A percentile compares a stretch with the other conserved stretches of the same genome.
Conservation (phyloP, 2,113 vertebrate species). For the Notothenia coriiceps region DNA sequence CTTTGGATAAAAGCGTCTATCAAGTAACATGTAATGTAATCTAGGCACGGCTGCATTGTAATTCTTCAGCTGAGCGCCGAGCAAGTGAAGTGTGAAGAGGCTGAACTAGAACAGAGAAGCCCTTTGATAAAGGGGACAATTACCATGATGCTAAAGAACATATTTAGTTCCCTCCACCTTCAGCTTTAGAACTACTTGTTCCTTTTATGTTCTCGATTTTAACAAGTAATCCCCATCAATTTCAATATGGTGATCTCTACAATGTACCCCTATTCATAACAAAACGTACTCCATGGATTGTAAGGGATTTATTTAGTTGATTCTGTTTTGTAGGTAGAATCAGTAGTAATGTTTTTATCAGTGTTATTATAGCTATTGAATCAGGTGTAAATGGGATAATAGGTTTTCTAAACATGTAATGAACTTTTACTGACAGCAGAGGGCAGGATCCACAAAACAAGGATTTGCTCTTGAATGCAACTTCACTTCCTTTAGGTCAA, state of each 20-base stretch:
- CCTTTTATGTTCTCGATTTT: neutral
- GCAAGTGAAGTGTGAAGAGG: constrained; percentile 24
- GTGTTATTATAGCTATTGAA: neutral
- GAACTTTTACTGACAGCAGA: constrained; percentile 51
- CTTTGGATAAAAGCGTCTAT: no score
- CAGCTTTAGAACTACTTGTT: neutral
- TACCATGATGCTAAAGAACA: constrained; percentile 6
- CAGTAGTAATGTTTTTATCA: neutral
- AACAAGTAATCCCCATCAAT: neutral
- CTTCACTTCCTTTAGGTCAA: neutral
- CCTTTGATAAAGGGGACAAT: constrained; percentile 32
- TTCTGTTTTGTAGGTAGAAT: neutral
- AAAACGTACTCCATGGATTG: neutral
- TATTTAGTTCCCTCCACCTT: neutral
- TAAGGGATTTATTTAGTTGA: neutral
- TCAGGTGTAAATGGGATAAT: neutral
- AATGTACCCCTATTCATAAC: neutral
- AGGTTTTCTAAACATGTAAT: constrained; percentile 24
- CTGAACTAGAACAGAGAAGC: neutral
- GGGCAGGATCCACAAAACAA: constrained; percentile 50
- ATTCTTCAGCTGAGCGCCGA: constrained; percentile 27
- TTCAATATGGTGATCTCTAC: neutral
- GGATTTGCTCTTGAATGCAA: neutral
- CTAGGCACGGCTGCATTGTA: neutral
- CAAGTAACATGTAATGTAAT: neutral